These are phyloP conservation scores for Diogma glabrata DNA, from an alignment of 2,888 invertebrate species.

Conservation along the genomic window DNA sequence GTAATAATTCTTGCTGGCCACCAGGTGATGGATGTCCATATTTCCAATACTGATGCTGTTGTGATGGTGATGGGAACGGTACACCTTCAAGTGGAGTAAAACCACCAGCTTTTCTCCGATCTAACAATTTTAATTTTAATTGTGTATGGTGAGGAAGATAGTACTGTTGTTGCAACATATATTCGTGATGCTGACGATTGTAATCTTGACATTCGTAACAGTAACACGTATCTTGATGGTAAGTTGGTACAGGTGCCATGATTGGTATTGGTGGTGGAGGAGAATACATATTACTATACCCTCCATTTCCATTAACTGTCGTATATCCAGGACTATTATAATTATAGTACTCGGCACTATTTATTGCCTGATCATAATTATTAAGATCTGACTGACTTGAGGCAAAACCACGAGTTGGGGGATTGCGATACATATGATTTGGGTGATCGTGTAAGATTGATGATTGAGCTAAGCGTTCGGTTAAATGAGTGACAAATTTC, in stretches of 20 bases:
- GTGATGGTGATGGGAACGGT: constrained; percentile 11
- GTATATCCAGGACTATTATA: constrained; percentile 12
- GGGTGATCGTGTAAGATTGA: constrained; percentile 24
- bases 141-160: constrained; percentile 10
- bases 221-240: constrained; percentile 34
- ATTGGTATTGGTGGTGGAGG: constrained; percentile 20
- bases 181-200: constrained; percentile 23
- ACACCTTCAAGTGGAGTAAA: constrained; percentile 29
- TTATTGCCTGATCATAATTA: constrained; percentile 17
- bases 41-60: constrained; percentile 19
- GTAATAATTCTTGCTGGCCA: constrained; percentile 12
- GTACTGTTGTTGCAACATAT: constrained; percentile 15
- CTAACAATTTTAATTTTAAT: constrained; percentile 17
- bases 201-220: constrained; percentile 36
- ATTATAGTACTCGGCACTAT: constrained; percentile 8
- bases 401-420: neutral
- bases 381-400: constrained; percentile 15
- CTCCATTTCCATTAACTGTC: constrained; percentile 15
- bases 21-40: constrained; percentile 21
- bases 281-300: constrained; percentile 20
- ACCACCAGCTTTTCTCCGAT: constrained; percentile 25
- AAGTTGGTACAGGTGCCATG: constrained; percentile 23
- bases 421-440: constrained; percentile 18
- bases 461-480: constrained; percentile 33
- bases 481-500: constrained; percentile 32